phyloP scores from a whole-genome alignment of 2,797 vertebrate species.

The Onychomys arenicola region DNA sequence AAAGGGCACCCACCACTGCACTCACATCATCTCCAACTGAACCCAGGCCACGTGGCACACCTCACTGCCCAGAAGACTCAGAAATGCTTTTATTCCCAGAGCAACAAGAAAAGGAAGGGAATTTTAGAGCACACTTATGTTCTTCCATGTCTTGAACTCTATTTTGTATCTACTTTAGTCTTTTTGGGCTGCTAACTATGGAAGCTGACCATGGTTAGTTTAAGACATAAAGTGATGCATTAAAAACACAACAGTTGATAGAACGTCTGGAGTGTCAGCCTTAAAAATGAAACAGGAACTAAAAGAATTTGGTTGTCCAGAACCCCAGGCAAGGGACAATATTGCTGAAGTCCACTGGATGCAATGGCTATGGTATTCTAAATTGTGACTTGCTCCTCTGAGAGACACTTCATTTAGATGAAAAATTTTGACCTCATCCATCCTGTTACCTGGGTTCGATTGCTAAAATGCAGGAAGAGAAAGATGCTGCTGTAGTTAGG shows the following conservation, averaged over 20 bases:
- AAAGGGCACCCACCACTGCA: background rate
- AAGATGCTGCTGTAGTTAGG: background rate
- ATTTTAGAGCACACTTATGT: background rate
- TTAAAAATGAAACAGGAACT: background rate
- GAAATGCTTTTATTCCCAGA: background rate
- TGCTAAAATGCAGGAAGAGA: background rate
- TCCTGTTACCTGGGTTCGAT: background rate
- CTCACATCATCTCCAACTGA: background rate
- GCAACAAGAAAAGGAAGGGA: background rate
- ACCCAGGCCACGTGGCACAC: background rate
- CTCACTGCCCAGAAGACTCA: background rate
- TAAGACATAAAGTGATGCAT: conserved; percentile 23
- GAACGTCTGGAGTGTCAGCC: background rate
- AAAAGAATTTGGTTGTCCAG: background rate
- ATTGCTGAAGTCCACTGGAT: background rate
- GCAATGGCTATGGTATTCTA: background rate
- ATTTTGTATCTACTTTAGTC: background rate
- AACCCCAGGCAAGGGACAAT: background rate
- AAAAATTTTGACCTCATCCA: background rate
- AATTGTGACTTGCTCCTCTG: background rate
- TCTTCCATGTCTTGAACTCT: background rate
- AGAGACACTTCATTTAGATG: background rate
- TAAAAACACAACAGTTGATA: background rate
- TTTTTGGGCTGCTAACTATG: background rate
- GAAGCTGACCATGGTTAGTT: background rate